Conservation (phyloP, 2,888 invertebrate species). For the Erebia palarica region DNA sequence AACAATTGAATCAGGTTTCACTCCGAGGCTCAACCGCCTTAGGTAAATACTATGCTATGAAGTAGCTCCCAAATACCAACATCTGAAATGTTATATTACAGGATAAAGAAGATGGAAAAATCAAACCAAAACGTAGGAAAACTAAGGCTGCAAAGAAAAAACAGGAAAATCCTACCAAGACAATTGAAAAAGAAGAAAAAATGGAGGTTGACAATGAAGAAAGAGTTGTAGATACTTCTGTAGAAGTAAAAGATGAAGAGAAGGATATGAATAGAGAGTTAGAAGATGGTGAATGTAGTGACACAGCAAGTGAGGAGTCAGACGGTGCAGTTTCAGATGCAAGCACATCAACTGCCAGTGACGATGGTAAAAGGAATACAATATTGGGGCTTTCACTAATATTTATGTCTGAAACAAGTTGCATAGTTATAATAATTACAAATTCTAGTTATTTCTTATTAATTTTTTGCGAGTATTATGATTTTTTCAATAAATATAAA, state of each 20-base stretch:
- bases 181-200: constrained; percentile 37
- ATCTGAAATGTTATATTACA: constrained; percentile 72
- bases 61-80: constrained; percentile 70
- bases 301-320: constrained; percentile 61
- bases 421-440: background rate
- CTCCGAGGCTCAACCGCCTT: constrained; percentile 73
- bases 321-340: constrained; percentile 50
- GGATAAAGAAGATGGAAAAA: constrained; percentile 67
- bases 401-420: too few species aligned
- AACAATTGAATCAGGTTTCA: constrained; percentile 78
- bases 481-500: too few species aligned
- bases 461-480: too few species aligned
- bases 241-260: constrained; percentile 77
- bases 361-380: constrained; percentile 65
- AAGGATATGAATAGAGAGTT: constrained; percentile 76
- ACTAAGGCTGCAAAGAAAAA: constrained; percentile 42
- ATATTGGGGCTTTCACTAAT: constrained; percentile 19
- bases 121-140: constrained; percentile 59
- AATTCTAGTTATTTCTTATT: background rate
- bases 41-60: constrained; percentile 74
- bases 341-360: constrained; percentile 71
- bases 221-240: constrained; percentile 24
- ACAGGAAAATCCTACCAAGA: constrained; percentile 32
- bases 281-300: constrained; percentile 87
- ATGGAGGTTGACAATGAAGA: constrained; percentile 40